Conservation (phyloP, 1,140 invertebrate species). For the Acromyrmex echinatior region DNA sequence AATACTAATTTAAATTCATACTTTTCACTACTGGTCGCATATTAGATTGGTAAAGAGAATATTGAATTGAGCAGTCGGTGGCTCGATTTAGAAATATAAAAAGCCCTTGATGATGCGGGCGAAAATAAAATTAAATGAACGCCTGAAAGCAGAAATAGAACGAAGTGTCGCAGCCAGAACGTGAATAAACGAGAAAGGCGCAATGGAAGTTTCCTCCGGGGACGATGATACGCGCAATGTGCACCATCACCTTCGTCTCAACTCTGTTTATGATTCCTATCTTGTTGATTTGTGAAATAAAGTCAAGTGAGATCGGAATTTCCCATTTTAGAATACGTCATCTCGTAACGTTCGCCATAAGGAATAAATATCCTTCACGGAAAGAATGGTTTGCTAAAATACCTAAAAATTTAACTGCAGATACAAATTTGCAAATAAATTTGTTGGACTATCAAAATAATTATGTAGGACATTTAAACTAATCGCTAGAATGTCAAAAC, state of each 20-base stretch:
- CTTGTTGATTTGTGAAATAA: slow-evolving; percentile 47
- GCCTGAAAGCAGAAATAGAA: slow-evolving; percentile 65
- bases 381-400: too few species aligned
- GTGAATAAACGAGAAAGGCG: slow-evolving; percentile 45
- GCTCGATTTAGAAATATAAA: slow-evolving; percentile 62
- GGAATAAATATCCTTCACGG: neutral
- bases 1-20: slow-evolving; percentile 15
- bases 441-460: too few species aligned
- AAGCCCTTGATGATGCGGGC: slow-evolving; percentile 8
- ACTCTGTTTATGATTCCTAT: slow-evolving; percentile 33
- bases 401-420: too few species aligned
- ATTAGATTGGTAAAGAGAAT: neutral
- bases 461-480: too few species aligned
- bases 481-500: too few species aligned
- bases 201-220: slow-evolving; percentile 24
- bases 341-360: neutral
- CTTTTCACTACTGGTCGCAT: neutral
- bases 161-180: slow-evolving; percentile 52
- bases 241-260: neutral
- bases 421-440: too few species aligned
- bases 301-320: slow-evolving; percentile 32
- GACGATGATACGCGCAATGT: slow-evolving; percentile 27
- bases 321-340: slow-evolving; percentile 13
- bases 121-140: slow-evolving; percentile 66
- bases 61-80: too few species aligned